Conservation (phyloP, 2,113 vertebrate genomes). For the Pelmatolapia mariae region DNA sequence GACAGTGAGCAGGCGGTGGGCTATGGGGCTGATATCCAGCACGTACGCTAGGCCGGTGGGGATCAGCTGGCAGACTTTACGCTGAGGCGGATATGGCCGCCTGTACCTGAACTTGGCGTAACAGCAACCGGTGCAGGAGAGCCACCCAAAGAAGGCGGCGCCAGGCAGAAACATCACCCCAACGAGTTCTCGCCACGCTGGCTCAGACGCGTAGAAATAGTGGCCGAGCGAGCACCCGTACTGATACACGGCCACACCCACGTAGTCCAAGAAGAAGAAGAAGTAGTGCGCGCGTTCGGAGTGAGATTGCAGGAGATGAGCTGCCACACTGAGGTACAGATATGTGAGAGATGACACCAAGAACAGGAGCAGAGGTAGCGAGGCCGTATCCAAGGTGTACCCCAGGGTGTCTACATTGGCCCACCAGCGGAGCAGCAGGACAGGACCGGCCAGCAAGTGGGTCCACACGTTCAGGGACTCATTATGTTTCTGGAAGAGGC, state of each 20-base stretch:
- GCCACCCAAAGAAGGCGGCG: constrained; percentile 82
- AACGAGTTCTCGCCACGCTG: constrained; percentile 79
- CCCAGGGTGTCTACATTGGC: constrained; percentile 68
- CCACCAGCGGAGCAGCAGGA: constrained; percentile 81
- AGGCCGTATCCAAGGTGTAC: constrained; percentile 42
- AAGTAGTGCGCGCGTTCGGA: constrained; percentile 86
- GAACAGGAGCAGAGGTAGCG: constrained; percentile 81
- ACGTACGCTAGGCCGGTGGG: constrained; percentile 81
- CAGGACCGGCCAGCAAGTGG: constrained; percentile 78
- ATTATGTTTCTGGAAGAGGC: constrained; percentile 92
- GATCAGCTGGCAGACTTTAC: constrained; percentile 88
- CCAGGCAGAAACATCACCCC: constrained; percentile 80
- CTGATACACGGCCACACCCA: constrained; percentile 86
- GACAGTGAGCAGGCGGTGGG: constrained; percentile 76
- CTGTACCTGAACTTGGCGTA: constrained; percentile 83
- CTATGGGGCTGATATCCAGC: constrained; percentile 86
- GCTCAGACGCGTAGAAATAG: constrained; percentile 86
- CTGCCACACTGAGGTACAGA: constrained; percentile 81
- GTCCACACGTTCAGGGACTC: constrained; percentile 93
- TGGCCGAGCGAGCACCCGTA: constrained; percentile 86
- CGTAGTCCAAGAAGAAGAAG: constrained; percentile 90
- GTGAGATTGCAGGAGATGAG: constrained; percentile 91
- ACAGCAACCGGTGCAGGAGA: constrained; percentile 87
- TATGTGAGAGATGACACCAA: constrained; percentile 80
- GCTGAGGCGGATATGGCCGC: constrained; percentile 83